phyloP scores from a whole-genome alignment of 2,113 vertebrate species.

The Nicator chloris region DNA sequence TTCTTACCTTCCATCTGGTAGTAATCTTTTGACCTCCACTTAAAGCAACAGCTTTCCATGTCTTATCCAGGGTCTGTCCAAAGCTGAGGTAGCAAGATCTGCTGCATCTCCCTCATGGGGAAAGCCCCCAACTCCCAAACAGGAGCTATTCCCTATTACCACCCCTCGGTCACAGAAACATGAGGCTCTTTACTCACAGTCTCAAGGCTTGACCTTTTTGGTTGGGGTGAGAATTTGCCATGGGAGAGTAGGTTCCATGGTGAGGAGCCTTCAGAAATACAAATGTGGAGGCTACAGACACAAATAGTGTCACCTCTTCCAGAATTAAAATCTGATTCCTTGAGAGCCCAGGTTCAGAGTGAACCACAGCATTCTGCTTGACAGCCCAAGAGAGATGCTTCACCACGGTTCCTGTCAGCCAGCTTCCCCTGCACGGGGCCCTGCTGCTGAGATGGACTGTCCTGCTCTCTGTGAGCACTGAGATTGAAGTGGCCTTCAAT shows the following conservation, averaged over 20 bases:
- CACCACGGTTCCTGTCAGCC: not conserved
- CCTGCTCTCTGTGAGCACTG: not conserved
- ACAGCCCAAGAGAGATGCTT: not conserved
- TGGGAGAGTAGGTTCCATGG: not conserved
- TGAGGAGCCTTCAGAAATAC: not conserved
- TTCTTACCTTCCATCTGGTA: not conserved
- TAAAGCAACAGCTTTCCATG: not conserved
- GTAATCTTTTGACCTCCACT: not conserved
- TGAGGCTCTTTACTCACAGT: not conserved
- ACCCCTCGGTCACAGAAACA: fast-evolving
- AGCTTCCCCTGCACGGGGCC: not conserved
- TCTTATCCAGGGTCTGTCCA: not conserved
- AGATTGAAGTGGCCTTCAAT: not conserved
- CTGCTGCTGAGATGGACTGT: not conserved
- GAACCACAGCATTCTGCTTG: not conserved
- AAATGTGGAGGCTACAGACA: not conserved
- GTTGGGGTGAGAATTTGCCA: not conserved
- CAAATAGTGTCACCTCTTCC: not conserved
- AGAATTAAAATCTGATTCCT: not conserved
- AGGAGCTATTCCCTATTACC: not conserved
- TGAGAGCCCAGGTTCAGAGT: not conserved
- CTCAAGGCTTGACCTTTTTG: not conserved
- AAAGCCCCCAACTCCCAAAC: not conserved
- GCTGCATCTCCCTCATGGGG: not conserved
- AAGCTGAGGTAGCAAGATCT: not conserved